phyloP scores from a whole-genome alignment of 2,888 invertebrate genomes.

The Leptopilina syphax region DNA sequence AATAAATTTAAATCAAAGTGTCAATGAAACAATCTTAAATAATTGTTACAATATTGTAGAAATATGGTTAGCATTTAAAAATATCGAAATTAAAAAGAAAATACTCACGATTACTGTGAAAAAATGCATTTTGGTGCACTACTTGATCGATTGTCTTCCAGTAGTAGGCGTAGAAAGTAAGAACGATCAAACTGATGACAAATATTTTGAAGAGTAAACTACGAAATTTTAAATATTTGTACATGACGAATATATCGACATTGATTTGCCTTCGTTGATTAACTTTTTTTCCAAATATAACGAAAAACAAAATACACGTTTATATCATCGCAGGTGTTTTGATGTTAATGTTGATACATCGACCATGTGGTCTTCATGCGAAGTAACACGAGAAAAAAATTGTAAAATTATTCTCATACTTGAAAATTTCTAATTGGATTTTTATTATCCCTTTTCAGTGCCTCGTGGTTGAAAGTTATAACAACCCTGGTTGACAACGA shows the following conservation, averaged over 20 bases:
- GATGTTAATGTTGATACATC: not conserved
- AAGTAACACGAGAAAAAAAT: not conserved
- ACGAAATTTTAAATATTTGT: conserved; percentile 66
- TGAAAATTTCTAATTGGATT: conserved; percentile 7
- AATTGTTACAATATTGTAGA: not conserved
- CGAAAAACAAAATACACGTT: not conserved
- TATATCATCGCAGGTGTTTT: not conserved
- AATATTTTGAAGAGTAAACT: conserved; percentile 69
- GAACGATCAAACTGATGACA: conserved; percentile 68
- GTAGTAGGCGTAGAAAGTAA: conserved; percentile 72
- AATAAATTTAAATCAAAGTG: not conserved
- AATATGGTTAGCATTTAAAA: not conserved
- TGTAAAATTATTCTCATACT: conserved; percentile 7
- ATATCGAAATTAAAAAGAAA: not conserved
- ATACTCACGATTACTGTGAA: conserved; percentile 65
- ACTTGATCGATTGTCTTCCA: conserved; percentile 67
- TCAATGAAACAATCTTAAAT: not conserved
- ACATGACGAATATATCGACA: conserved; percentile 43
- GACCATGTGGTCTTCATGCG: conserved; percentile 9
- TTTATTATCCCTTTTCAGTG: conserved; percentile 8
- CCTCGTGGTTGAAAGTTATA: conserved; percentile 7
- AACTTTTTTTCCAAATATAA: not conserved
- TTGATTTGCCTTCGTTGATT: not conserved
- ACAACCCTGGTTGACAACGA: conserved; percentile 14
- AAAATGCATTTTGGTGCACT: conserved; percentile 60